Evolutionary conservation across 2,888 invertebrate genomes (phyloP).

Genomic region (Nemotelus nigrinus): DNA sequence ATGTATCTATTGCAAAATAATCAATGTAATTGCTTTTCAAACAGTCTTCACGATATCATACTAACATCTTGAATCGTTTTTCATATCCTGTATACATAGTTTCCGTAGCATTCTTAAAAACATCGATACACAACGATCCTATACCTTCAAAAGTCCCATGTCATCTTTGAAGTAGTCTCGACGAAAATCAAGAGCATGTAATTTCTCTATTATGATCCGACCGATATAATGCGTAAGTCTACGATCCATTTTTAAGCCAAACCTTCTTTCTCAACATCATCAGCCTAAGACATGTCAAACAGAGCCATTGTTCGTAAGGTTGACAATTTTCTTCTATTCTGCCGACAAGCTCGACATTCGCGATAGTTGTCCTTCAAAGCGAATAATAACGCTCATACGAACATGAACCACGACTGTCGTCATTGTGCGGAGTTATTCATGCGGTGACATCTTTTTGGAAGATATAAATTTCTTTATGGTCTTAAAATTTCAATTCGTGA

Average conservation of each 20-base stretch:
- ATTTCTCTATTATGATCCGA: conserved; percentile 37
- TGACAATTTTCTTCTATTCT: conserved; percentile 30
- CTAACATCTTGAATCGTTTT: not conserved
- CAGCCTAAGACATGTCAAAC: conserved; percentile 38
- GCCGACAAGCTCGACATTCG: not conserved
- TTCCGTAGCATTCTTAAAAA: not conserved
- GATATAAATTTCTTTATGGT: conserved; percentile 43
- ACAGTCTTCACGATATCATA: conserved; percentile 3
- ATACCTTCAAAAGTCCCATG: not conserved
- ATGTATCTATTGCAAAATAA: conserved; percentile 24
- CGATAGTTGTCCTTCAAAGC: conserved; percentile 19
- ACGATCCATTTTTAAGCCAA: conserved; percentile 18
- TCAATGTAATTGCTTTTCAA: conserved; percentile 26
- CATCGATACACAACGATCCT: not conserved
- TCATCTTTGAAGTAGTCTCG: conserved; percentile 39
- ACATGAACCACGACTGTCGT: not conserved
- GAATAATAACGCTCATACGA: conserved; percentile 16
- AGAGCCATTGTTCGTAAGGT: conserved; percentile 31
- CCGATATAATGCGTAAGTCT: not conserved
- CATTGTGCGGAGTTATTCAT: conserved; percentile 43
- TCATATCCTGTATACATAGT: not conserved
- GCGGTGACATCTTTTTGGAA: conserved; percentile 43
- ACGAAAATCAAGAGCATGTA: conserved; percentile 45
- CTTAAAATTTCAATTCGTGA: conserved; percentile 43
- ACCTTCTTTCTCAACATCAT: conserved; percentile 32